phyloP scores from a whole-genome alignment of 2,113 vertebrate genomes.

The Scomber scombrus region DNA sequence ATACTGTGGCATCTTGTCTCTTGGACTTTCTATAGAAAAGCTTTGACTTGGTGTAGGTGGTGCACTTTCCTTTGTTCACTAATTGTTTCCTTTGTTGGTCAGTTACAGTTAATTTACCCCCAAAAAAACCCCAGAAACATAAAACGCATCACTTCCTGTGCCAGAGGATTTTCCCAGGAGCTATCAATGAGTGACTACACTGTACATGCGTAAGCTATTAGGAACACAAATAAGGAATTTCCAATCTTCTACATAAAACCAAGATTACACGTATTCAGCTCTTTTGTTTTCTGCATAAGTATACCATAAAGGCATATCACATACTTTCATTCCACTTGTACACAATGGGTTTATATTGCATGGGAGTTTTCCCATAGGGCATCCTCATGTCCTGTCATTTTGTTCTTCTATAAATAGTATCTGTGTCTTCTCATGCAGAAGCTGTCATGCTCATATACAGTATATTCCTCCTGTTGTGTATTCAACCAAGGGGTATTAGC shows the following conservation, averaged over 20 bases:
- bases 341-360: slow-evolving; percentile 25
- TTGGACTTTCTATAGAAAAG: not conserved
- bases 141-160: slow-evolving; percentile 23
- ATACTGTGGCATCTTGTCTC: too few species aligned
- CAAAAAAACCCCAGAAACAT: slow-evolving; percentile 31
- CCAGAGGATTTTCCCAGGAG: not conserved
- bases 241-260: not conserved
- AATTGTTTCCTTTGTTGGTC: not conserved
- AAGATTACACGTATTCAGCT: not conserved
- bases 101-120: not conserved
- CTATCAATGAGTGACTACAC: not conserved
- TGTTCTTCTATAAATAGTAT: slow-evolving; percentile 49
- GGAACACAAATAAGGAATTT: not conserved
- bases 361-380: slow-evolving; percentile 49
- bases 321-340: slow-evolving; percentile 25
- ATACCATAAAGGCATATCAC: too few species aligned
- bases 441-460: slow-evolving; percentile 8
- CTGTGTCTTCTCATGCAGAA: slow-evolving; percentile 34
- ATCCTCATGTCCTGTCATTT: slow-evolving; percentile 59
- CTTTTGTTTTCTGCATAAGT: too few species aligned
- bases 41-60: not conserved
- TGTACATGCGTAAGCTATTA: not conserved
- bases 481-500: not conserved
- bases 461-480: not conserved
- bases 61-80: not conserved